Evolutionary conservation across 2,113 vertebrate species (phyloP).

Genomic region (Lophochroa leadbeateri): DNA sequence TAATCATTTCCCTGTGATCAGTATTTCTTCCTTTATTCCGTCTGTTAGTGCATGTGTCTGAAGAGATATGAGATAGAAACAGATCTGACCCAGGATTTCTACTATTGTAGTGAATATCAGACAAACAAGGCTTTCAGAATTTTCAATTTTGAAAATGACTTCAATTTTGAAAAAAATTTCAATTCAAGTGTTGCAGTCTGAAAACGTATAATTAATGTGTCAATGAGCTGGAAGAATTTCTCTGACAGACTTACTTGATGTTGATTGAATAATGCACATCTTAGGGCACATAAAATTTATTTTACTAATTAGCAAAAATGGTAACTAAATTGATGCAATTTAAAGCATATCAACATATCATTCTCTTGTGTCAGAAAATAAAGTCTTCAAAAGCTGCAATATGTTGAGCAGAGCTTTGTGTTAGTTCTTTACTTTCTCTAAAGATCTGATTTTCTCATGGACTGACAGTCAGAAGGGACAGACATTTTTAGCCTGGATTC

Average conservation of each 20-base stretch:
- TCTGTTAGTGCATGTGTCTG: background rate
- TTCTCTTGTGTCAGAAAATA: background rate
- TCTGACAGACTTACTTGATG: background rate
- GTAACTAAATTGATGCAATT: background rate
- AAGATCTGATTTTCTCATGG: background rate
- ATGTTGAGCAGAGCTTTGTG: background rate
- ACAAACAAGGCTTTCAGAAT: background rate
- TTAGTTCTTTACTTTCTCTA: background rate
- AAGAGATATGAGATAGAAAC: background rate
- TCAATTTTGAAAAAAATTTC: background rate
- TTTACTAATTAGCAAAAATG: conserved; percentile 17
- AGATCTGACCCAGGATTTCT: background rate
- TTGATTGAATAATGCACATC: conserved; percentile 18
- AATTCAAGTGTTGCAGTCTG: background rate
- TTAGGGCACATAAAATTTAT: background rate
- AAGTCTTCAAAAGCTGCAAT: background rate
- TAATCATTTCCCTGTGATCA: background rate
- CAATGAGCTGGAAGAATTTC: background rate
- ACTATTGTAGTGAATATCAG: background rate
- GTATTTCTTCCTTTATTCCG: background rate
- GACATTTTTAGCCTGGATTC: rapidly evolving
- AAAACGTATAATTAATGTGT: background rate
- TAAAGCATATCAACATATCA: background rate
- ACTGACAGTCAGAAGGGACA: background rate
- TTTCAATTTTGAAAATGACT: background rate